Conservation (phyloP, 2,888 invertebrate species). For the Ichneumon xanthorius region DNA sequence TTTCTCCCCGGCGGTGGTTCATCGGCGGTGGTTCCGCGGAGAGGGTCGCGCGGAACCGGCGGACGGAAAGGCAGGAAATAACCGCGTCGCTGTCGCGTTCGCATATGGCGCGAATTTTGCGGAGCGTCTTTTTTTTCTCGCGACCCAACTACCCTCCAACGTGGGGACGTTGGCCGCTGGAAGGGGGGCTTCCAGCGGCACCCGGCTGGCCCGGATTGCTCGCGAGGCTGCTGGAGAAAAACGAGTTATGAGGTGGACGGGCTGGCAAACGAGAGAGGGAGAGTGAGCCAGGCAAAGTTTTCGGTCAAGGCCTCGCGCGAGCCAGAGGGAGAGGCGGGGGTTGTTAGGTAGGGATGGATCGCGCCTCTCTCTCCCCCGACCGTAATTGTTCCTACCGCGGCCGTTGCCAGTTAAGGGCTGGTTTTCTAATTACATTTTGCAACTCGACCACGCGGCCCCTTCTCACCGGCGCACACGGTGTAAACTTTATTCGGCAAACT, state of each 20-base stretch:
- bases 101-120: constrained; percentile 82
- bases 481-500: constrained; percentile 56
- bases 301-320: constrained; percentile 47
- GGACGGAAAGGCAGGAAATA: constrained; percentile 26
- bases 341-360: constrained; percentile 6
- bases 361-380: constrained; percentile 45
- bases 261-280: neutral
- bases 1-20: constrained; percentile 74
- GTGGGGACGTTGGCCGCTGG: too few species aligned
- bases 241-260: constrained; percentile 49
- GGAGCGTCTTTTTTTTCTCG: constrained; percentile 74
- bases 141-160: constrained; percentile 5
- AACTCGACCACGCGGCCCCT: constrained; percentile 50
- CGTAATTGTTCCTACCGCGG: constrained; percentile 66
- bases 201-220: constrained; percentile 38
- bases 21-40: constrained; percentile 51
- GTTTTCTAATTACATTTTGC: constrained; percentile 67
- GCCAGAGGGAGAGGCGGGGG: constrained; percentile 36
- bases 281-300: constrained; percentile 46
- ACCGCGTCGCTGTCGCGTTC: constrained; percentile 59
- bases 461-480: constrained; percentile 27
- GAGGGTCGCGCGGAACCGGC: neutral
- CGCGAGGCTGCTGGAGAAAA: constrained; percentile 39
- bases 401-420: constrained; percentile 67
- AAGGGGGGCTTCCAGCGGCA: neutral